Conservation (phyloP, 2,797 vertebrate genomes). For the Staurois parvus region DNA sequence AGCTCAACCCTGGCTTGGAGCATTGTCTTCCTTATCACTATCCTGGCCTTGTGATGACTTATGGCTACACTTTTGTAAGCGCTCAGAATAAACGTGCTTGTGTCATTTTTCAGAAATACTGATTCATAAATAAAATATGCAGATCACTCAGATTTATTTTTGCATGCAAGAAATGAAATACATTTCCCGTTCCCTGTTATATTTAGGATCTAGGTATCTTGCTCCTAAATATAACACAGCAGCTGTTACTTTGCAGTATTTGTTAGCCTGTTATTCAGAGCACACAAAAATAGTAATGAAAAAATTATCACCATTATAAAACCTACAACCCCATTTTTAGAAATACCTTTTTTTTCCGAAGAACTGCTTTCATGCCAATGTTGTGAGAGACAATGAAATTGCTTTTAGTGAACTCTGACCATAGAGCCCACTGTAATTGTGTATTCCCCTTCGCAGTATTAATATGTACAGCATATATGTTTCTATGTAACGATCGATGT, state of each 20-base stretch:
- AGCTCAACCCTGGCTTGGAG: no score
- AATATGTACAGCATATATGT: no score
- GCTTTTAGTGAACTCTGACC: not conserved
- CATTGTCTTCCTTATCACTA: not conserved
- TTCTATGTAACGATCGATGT: not conserved
- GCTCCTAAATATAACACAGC: not conserved
- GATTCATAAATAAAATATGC: not conserved
- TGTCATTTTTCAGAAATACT: not conserved
- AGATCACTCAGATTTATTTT: not conserved
- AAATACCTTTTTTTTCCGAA: not conserved
- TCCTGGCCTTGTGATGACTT: not conserved
- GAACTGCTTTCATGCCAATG: not conserved
- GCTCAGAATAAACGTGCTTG: not conserved
- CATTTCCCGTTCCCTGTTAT: not conserved
- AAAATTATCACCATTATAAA: not conserved
- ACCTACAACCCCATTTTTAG: not conserved
- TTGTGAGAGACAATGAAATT: not conserved
- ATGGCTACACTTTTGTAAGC: not conserved
- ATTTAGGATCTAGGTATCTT: not conserved
- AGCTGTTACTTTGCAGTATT: not conserved
- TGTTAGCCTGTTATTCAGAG: not conserved
- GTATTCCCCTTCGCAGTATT: not conserved
- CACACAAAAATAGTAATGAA: not conserved
- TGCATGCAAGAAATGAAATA: not conserved
- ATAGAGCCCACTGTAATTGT: not conserved